Evolutionary conservation across 2,888 invertebrate species (phyloP).

Genomic region (Cybosia mesomella): DNA sequence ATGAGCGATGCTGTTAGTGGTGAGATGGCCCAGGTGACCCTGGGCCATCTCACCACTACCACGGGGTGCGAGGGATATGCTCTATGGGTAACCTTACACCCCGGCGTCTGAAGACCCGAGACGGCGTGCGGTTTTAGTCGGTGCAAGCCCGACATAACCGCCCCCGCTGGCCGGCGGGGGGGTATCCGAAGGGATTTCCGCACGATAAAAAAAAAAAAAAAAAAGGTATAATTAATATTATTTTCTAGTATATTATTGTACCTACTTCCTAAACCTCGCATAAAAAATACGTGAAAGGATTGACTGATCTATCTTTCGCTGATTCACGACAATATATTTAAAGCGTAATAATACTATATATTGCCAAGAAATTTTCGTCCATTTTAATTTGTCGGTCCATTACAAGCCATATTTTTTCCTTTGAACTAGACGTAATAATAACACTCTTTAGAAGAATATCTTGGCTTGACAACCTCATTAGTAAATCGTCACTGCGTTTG

Average conservation of each 20-base stretch:
- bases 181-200: too few relatives aligned
- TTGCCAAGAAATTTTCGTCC: background rate
- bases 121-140: too few relatives aligned
- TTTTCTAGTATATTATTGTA: background rate
- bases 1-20: too few relatives aligned
- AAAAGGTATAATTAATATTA: too few relatives aligned
- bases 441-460: slow-evolving; percentile 4
- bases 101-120: too few relatives aligned
- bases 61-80: too few relatives aligned
- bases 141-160: too few relatives aligned
- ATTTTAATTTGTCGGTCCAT: slow-evolving; percentile 16
- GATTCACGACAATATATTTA: background rate
- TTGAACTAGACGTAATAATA: slow-evolving; percentile 11
- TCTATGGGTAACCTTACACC: too few relatives aligned
- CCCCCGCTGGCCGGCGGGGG: too few relatives aligned
- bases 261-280: background rate
- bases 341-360: background rate
- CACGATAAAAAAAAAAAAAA: too few relatives aligned
- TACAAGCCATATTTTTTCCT: slow-evolving; percentile 3
- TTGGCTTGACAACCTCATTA: slow-evolving; percentile 15
- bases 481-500: background rate
- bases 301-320: background rate
- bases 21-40: too few relatives aligned
- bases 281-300: background rate
- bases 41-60: too few relatives aligned